These are phyloP conservation scores for Drosophila parabipectinata DNA, from an alignment of 1,140 invertebrate species.

Conservation along the genomic window DNA sequence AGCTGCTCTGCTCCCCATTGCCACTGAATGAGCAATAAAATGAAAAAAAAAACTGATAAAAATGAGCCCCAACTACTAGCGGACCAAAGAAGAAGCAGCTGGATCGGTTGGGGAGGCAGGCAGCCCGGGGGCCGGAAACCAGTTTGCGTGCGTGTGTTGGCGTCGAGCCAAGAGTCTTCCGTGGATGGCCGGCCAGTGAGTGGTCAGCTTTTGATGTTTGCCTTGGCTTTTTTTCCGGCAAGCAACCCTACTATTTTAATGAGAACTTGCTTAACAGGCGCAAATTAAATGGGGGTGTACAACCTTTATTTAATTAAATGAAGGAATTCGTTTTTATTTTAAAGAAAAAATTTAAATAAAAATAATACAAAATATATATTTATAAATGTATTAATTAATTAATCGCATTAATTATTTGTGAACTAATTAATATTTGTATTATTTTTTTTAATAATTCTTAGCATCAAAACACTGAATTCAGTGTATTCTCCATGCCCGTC, in stretches of 20 bases:
- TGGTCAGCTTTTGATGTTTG: constrained; percentile 73
- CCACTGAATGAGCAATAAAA: constrained; percentile 39
- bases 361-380: too few species aligned
- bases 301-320: neutral
- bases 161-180: constrained; percentile 39
- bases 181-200: constrained; percentile 29
- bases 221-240: constrained; percentile 54
- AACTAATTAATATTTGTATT: too few species aligned
- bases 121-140: constrained; percentile 27
- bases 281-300: constrained; percentile 16
- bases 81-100: constrained; percentile 45
- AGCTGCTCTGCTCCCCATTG: neutral
- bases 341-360: too few species aligned
- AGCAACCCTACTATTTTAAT: constrained; percentile 47
- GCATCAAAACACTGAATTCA: too few species aligned
- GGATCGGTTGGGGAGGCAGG: neutral
- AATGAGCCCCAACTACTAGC: constrained; percentile 4
- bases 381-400: too few species aligned
- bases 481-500: too few species aligned
- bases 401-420: too few species aligned
- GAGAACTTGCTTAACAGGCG: constrained; percentile 63
- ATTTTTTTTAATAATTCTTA: too few species aligned
- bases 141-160: constrained; percentile 40
- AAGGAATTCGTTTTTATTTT: too few species aligned
- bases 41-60: constrained; percentile 15